Evolutionary conservation across 2,797 vertebrate species (phyloP).

Genomic region (Phaenicophaeus curvirostris): DNA sequence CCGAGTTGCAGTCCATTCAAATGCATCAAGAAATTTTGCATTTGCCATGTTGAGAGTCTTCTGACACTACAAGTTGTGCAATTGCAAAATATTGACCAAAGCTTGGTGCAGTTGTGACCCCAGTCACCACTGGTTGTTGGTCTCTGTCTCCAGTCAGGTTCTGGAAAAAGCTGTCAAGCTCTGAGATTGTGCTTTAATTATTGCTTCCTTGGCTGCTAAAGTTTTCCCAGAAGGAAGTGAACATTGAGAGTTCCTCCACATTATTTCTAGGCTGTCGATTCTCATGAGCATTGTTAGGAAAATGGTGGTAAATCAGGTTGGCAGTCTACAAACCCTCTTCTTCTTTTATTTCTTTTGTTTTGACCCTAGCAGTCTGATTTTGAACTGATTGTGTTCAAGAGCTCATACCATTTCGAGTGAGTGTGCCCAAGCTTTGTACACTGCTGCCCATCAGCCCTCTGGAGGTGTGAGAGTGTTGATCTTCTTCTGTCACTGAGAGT

Average conservation of each 20-base stretch:
- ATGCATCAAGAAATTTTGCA: not conserved
- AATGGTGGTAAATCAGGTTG: not conserved
- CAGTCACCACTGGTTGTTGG: not conserved
- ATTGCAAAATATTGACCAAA: not conserved
- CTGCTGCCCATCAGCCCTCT: not conserved
- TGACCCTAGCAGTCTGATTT: not conserved
- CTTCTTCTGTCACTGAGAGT: not conserved
- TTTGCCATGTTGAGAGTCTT: not conserved
- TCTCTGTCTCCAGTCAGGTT: not conserved
- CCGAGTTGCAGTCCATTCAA: not conserved
- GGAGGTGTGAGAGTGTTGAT: not conserved
- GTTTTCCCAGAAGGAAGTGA: not conserved
- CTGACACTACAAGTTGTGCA: not conserved
- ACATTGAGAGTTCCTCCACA: accelerated
- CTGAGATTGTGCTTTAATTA: not conserved
- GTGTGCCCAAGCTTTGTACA: not conserved
- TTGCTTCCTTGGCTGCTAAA: not conserved
- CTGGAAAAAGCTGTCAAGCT: not conserved
- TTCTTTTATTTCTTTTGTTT: not conserved
- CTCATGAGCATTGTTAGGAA: not conserved
- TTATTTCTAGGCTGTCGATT: not conserved
- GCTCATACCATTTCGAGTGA: not conserved
- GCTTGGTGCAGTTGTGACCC: not conserved
- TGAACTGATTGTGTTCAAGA: not conserved
- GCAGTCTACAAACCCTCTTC: not conserved